Percentiles rank a stretch among this genome's conserved stretches.
These are phyloP conservation scores for Druon quercuslanigerum DNA, from an alignment of 1,140 invertebrate species.

Conservation along the genomic window DNA sequence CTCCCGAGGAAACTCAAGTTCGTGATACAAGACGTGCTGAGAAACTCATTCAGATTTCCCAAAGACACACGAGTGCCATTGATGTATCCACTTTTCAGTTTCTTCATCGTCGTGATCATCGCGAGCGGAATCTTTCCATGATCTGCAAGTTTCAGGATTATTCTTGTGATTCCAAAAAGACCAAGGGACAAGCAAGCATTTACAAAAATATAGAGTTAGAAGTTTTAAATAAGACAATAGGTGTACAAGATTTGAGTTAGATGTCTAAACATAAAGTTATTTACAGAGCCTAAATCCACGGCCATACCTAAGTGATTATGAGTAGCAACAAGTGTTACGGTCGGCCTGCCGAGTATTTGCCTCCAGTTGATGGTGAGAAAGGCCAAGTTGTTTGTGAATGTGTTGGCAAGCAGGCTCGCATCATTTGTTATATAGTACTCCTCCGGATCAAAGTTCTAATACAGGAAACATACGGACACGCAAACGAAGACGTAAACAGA, in stretches of 20 bases:
- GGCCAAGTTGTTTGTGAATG: conserved; percentile 90
- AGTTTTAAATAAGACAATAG: no score
- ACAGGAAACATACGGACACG: conserved; percentile 73
- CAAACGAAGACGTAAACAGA: conserved; percentile 61
- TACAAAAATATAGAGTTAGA: no score
- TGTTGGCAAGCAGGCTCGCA: conserved; percentile 90
- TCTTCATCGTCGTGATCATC: conserved; percentile 98
- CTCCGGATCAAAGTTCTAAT: conserved; percentile 93
- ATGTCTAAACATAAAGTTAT: not conserved
- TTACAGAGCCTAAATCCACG: conserved; percentile 36
- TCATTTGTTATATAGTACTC: conserved; percentile 96
- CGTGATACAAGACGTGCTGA: conserved; percentile 96
- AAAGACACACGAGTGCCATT: conserved; percentile 97
- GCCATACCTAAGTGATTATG: conserved; percentile 86
- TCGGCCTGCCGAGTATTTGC: conserved; percentile 91
- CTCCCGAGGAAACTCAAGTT: conserved; percentile 96
- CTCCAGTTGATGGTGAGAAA: conserved; percentile 96
- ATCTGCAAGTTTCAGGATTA: conserved; percentile 80
- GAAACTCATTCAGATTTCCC: conserved; percentile 92
- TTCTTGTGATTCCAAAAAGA: not conserved
- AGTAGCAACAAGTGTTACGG: conserved; percentile 88
- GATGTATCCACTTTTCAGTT: conserved; percentile 98
- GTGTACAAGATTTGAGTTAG: not conserved
- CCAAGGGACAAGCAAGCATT: no score
- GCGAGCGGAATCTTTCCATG: conserved; percentile 93